phyloP scores from a whole-genome alignment of 1,140 invertebrate species.

The Drosophila yakuba region DNA sequence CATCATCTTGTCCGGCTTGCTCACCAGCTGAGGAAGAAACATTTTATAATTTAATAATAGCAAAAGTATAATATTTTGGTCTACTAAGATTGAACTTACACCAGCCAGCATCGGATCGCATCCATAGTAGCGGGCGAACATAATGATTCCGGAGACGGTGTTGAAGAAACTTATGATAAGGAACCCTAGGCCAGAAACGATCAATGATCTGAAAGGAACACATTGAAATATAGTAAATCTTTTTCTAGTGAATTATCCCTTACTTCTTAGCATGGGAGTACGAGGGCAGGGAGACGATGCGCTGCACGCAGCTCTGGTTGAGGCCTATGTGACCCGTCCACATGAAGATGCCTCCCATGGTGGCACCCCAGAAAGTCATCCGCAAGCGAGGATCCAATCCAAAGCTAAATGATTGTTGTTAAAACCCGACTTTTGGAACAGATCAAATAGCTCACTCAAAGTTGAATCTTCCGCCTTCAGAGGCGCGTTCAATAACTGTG shows the following conservation, averaged over 20 bases:
- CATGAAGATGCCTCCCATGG: slow-evolving; percentile 64
- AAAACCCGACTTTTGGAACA: not conserved
- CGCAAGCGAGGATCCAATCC: slow-evolving; percentile 69
- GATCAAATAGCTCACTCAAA: slow-evolving; percentile 86
- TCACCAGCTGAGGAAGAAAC: slow-evolving; percentile 62
- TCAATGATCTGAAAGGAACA: slow-evolving; percentile 80
- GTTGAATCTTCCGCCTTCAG: slow-evolving; percentile 86
- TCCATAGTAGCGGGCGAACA: slow-evolving; percentile 90
- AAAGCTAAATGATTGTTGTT: slow-evolving; percentile 27
- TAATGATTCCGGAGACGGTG: slow-evolving; percentile 89
- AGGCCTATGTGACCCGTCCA: slow-evolving; percentile 76
- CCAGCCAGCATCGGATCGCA: slow-evolving; percentile 90
- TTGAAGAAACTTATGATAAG: slow-evolving; percentile 85
- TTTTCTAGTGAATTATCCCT: not conserved
- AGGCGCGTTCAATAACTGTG: slow-evolving; percentile 87
- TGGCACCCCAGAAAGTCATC: slow-evolving; percentile 53
- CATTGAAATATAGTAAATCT: not conserved
- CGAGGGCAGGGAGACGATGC: slow-evolving; percentile 72
- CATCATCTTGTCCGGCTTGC: slow-evolving; percentile 86
- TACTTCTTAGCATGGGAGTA: slow-evolving; percentile 64
- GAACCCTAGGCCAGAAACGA: slow-evolving; percentile 85
- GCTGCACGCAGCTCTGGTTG: slow-evolving; percentile 77
- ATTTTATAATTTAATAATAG: not conserved
- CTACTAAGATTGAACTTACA: slow-evolving; percentile 71
- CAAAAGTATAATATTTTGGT: no score